These are phyloP conservation scores for Drepanosiphum platanoidis DNA, from an alignment of 2,888 invertebrate species.

Conservation along the genomic window DNA sequence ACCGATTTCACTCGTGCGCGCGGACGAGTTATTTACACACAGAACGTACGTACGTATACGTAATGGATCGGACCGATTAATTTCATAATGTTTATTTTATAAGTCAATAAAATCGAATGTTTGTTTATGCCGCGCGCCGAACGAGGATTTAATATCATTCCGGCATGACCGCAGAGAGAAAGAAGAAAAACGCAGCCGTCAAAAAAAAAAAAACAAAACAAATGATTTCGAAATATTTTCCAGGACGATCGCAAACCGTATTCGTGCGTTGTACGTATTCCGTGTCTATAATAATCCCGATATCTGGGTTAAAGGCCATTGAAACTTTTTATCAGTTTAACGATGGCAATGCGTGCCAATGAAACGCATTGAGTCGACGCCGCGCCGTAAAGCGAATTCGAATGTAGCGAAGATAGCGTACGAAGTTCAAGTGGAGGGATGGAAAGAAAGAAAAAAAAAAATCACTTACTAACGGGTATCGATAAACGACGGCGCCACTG, in stretches of 20 bases:
- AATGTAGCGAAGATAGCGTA: constrained; percentile 22
- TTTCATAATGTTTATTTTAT: not conserved
- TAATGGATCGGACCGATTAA: not conserved
- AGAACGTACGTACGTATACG: no score
- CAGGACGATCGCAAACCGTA: not conserved
- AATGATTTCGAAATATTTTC: not conserved
- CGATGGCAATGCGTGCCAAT: constrained; percentile 38
- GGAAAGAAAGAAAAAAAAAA: constrained; percentile 19
- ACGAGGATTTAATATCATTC: no score
- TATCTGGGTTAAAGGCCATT: constrained; percentile 34
- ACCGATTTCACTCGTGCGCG: not conserved
- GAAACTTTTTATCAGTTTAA: constrained; percentile 49
- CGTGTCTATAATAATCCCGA: not conserved
- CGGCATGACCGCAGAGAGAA: no score
- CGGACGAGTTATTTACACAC: not conserved
- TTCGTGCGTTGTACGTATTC: not conserved
- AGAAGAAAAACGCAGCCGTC: no score
- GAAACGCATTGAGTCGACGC: constrained; percentile 11
- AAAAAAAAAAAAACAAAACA: no score
- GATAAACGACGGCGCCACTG: constrained; percentile 51
- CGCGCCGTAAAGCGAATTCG: constrained; percentile 18
- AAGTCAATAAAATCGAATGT: not conserved
- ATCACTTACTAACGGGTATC: constrained; percentile 58
- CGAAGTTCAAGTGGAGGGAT: constrained; percentile 12
- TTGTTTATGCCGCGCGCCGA: no score